Evolutionary conservation across 1,140 invertebrate genomes (phyloP).

Genomic region (Nephila pilipes): DNA sequence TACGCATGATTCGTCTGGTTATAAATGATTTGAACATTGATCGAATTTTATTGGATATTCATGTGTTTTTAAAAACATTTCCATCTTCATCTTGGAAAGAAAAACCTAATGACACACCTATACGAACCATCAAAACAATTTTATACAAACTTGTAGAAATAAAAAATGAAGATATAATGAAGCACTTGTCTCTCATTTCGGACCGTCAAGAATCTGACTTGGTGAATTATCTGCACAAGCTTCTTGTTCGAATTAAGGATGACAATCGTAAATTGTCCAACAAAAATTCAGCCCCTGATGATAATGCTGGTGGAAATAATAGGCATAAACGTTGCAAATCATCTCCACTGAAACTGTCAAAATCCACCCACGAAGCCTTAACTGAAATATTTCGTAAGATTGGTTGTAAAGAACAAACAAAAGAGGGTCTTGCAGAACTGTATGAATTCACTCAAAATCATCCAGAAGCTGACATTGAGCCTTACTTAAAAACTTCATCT

Average conservation of each 20-base stretch:
- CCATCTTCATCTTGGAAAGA: slow-evolving; percentile 90
- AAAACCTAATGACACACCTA: slow-evolving; percentile 87
- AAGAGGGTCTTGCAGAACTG: slow-evolving; percentile 92
- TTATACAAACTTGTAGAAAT: slow-evolving; percentile 89
- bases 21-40: slow-evolving; percentile 90
- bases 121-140: slow-evolving; percentile 95
- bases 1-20: slow-evolving; percentile 89
- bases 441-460: slow-evolving; percentile 95
- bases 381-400: slow-evolving; percentile 96
- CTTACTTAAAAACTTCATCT: slow-evolving; percentile 93
- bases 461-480: slow-evolving; percentile 94
- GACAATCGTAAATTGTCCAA: slow-evolving; percentile 56
- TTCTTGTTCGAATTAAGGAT: slow-evolving; percentile 82
- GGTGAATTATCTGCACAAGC: slow-evolving; percentile 89
- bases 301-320: slow-evolving; percentile 80
- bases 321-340: slow-evolving; percentile 78
- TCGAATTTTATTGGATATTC: slow-evolving; percentile 89
- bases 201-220: slow-evolving; percentile 91
- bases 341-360: slow-evolving; percentile 84
- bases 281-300: slow-evolving; percentile 66
- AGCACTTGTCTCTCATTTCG: slow-evolving; percentile 89
- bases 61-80: slow-evolving; percentile 92
- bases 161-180: slow-evolving; percentile 85
- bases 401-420: slow-evolving; percentile 92
- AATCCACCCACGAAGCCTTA: slow-evolving; percentile 90